Percentiles rank a stretch among this genome's conserved stretches.
phyloP scores from a whole-genome alignment of 2,797 vertebrate species.

The Cichlasoma orientale region DNA sequence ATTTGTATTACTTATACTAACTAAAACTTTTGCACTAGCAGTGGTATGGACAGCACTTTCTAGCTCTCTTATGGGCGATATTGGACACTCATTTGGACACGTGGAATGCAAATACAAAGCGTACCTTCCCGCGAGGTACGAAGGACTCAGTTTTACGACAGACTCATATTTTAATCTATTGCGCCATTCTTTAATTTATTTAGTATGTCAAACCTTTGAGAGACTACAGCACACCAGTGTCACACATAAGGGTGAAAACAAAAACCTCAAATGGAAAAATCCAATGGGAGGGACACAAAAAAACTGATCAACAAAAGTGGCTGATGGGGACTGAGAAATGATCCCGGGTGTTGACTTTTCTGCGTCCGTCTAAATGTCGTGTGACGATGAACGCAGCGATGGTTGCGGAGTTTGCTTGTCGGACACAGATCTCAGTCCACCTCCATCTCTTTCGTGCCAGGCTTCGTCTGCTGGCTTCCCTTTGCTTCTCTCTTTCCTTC shows the following conservation, averaged over 20 bases:
- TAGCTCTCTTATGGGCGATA: constrained; percentile 51
- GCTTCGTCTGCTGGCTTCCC: constrained; percentile 83
- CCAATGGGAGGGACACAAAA: constrained; percentile 35
- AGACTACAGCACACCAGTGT: constrained; percentile 64
- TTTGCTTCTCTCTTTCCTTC: constrained; percentile 82
- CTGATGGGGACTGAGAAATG: constrained; percentile 60
- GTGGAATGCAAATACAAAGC: constrained; percentile 59
- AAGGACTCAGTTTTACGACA: constrained; percentile 56
- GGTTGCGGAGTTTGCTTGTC: constrained; percentile 33
- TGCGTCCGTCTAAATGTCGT: constrained; percentile 50
- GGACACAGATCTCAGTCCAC: constrained; percentile 85
- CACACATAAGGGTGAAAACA: constrained; percentile 62
- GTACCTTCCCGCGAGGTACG: constrained; percentile 27
- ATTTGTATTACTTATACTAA: constrained; percentile 77
- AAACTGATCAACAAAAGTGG: constrained; percentile 59
- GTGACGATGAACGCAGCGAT: constrained; percentile 31
- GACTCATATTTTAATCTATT: constrained; percentile 66
- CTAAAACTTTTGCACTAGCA: constrained; percentile 53
- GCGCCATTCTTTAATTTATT: constrained; percentile 67
- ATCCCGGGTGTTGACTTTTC: constrained; percentile 56
- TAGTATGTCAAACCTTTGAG: constrained; percentile 54
- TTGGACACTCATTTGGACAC: constrained; percentile 40
- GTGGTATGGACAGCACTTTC: constrained; percentile 55
- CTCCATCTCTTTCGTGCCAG: constrained; percentile 89
- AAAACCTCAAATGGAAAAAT: constrained; percentile 55